These are phyloP conservation scores for Grammomys surdaster DNA, from an alignment of 2,113 vertebrate species.

Conservation along the genomic window DNA sequence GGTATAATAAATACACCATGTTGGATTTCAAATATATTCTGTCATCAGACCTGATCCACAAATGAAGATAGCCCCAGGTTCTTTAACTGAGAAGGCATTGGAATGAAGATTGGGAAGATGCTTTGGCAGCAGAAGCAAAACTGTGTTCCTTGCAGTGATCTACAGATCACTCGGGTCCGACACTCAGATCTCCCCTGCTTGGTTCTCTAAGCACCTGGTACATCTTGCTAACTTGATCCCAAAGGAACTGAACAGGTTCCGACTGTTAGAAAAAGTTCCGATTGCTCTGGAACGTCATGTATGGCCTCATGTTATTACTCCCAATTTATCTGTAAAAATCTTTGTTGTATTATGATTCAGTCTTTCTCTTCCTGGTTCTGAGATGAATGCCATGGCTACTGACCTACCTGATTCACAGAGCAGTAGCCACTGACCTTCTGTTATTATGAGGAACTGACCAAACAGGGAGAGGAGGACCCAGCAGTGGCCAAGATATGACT, in stretches of 20 bases:
- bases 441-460: background rate
- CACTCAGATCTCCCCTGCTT: background rate
- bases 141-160: background rate
- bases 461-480: background rate
- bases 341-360: background rate
- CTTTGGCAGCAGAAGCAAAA: background rate
- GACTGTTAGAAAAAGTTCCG: background rate
- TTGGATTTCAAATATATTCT: background rate
- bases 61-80: background rate
- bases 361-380: background rate
- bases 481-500: background rate
- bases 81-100: background rate
- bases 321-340: background rate
- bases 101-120: background rate
- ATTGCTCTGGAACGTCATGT: background rate
- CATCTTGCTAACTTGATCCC: background rate
- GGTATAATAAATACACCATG: background rate
- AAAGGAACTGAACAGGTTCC: background rate
- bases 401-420: background rate
- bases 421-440: background rate
- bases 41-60: background rate
- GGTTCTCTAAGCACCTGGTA: background rate
- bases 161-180: background rate
- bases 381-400: background rate
- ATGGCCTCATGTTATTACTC: background rate